Conservation (phyloP, 2,888 invertebrate genomes). For the Crossocerus cetratus region DNA sequence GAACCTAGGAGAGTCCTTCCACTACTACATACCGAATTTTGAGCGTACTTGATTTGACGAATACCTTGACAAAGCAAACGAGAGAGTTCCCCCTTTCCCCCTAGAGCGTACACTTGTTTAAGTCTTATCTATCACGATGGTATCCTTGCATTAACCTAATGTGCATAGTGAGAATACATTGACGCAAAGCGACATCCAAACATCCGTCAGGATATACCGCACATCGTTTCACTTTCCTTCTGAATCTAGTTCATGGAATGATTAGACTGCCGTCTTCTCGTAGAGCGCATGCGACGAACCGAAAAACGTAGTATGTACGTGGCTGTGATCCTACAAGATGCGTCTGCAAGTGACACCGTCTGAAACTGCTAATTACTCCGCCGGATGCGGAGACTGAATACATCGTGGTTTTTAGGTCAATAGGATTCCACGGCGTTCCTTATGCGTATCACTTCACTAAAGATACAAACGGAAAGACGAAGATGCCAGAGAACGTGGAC, state of each 20-base stretch:
- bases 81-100: background rate
- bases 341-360: conserved; percentile 13
- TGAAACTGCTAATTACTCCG: conserved; percentile 23
- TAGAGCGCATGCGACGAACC: conserved; percentile 27
- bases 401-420: conserved; percentile 36
- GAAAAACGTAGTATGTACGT: conserved; percentile 47
- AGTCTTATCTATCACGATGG: conserved; percentile 31
- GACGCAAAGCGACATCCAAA: conserved; percentile 51
- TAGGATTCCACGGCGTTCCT: background rate
- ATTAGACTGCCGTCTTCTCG: conserved; percentile 37
- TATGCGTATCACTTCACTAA: background rate
- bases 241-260: conserved; percentile 44
- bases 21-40: conserved; percentile 1
- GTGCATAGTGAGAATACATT: conserved; percentile 45
- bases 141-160: conserved; percentile 45
- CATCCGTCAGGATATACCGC: conserved; percentile 25
- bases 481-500: background rate
- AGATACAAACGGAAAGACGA: too few species aligned
- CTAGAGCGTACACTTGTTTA: conserved; percentile 15
- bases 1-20: background rate
- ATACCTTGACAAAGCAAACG: background rate
- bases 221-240: conserved; percentile 4
- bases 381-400: conserved; percentile 23
- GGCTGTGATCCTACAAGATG: conserved; percentile 25
- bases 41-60: background rate